Conservation (phyloP, 30 jellyfish, hydroid and myxozoan species). For the Mastigias papua region DNA sequence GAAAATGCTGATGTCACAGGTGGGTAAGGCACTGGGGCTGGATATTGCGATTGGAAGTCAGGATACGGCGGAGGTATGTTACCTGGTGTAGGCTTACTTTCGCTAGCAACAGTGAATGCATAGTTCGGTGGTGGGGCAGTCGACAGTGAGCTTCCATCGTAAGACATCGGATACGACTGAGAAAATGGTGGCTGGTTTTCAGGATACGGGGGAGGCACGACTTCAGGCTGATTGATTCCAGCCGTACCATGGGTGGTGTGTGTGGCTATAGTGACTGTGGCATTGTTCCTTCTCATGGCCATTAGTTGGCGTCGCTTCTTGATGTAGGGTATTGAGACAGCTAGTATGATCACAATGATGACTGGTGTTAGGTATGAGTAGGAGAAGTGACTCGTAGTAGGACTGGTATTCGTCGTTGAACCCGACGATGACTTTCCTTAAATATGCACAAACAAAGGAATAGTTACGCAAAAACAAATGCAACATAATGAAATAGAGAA, state of each 20-base stretch:
- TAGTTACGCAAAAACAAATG: too few relatives aligned
- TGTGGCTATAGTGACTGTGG: not conserved
- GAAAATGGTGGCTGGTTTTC: not conserved
- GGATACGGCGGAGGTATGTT: not conserved
- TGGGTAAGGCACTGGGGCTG: slow-evolving; percentile 6
- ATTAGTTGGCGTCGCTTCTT: not conserved
- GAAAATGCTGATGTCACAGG: not conserved
- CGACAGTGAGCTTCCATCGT: not conserved
- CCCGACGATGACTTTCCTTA: not conserved
- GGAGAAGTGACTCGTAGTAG: not conserved
- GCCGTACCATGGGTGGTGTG: not conserved
- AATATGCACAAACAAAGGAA: not conserved
- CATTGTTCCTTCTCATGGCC: not conserved
- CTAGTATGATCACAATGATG: not conserved
- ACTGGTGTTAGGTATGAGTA: not conserved
- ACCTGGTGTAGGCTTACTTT: not conserved
- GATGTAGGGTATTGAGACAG: not conserved
- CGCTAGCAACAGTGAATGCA: not conserved
- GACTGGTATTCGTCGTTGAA: not conserved
- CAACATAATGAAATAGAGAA: too few relatives aligned
- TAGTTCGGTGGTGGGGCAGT: not conserved
- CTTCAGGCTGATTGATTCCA: not conserved
- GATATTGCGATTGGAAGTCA: not conserved
- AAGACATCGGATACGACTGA: not conserved
- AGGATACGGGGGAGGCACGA: not conserved